A percentile compares a stretch with the other conserved stretches of the same genome.
phyloP scores from a whole-genome alignment of 2,888 invertebrate species.

The Trachelus troglodyta region DNA sequence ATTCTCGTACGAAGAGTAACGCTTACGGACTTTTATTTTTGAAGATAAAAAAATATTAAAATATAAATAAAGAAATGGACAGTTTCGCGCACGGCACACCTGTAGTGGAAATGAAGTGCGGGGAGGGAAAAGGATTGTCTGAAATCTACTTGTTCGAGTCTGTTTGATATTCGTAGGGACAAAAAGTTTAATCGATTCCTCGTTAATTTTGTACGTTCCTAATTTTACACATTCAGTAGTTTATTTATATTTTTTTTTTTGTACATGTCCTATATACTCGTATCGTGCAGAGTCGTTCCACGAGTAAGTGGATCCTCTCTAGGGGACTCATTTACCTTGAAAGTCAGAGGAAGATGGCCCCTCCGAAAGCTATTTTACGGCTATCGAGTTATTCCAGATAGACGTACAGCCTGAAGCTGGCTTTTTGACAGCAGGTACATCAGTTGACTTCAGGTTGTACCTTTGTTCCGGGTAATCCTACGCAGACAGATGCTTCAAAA shows the following conservation, averaged over 20 bases:
- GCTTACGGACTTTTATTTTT: neutral
- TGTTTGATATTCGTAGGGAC: neutral
- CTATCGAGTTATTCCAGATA: too few species aligned
- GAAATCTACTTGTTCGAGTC: neutral
- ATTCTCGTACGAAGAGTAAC: neutral
- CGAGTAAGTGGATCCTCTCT: neutral
- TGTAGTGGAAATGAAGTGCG: neutral
- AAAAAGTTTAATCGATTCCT: neutral
- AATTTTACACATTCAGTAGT: neutral
- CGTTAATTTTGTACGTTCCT: neutral
- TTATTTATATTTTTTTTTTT: neutral
- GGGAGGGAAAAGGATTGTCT: neutral
- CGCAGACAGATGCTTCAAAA: neutral
- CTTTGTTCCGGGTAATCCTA: neutral
- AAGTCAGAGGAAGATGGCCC: too few species aligned
- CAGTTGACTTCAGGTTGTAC: neutral
- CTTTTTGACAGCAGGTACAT: neutral
- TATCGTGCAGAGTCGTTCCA: neutral
- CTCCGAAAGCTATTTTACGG: neutral
- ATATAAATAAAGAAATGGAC: neutral
- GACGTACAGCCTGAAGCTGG: neutral
- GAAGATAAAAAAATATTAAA: neutral
- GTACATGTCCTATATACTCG: neutral
- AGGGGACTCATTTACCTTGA: too few species aligned
- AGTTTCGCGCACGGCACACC: neutral